phyloP scores from a whole-genome alignment of 2,113 vertebrate genomes.

The Gymnarchus niloticus region DNA sequence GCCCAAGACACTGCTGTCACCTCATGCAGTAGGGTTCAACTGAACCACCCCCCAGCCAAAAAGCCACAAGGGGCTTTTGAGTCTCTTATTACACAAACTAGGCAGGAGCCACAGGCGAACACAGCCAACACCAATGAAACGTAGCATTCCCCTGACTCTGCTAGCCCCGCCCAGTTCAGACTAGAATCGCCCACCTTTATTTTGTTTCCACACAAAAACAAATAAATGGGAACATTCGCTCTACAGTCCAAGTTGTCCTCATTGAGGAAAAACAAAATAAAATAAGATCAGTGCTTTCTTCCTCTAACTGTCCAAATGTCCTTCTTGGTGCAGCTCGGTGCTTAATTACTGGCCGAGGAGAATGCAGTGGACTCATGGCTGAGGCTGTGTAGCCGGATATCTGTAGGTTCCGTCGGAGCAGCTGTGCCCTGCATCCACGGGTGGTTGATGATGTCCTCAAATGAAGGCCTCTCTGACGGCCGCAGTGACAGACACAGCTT shows the following conservation, averaged over 20 bases:
- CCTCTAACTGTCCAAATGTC: slow-evolving; percentile 3
- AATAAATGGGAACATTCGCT: not conserved
- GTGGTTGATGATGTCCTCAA: slow-evolving; percentile 89
- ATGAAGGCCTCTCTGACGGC: slow-evolving; percentile 79
- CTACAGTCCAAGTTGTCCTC: slow-evolving; percentile 4
- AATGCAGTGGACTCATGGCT: slow-evolving; percentile 62
- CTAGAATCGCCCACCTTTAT: not conserved
- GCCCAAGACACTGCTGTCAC: not conserved
- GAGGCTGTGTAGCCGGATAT: slow-evolving; percentile 85
- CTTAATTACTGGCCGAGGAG: slow-evolving; percentile 51
- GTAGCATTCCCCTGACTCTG: not conserved
- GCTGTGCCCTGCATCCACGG: slow-evolving; percentile 80
- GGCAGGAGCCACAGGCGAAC: not conserved
- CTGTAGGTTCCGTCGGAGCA: slow-evolving; percentile 63
- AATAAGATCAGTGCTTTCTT: not conserved
- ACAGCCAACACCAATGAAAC: not conserved
- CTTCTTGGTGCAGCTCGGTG: not conserved
- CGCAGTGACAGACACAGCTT: slow-evolving; percentile 80
- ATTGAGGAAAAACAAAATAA: not conserved
- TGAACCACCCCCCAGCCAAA: not conserved
- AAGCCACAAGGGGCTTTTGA: not conserved
- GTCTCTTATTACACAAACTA: not conserved
- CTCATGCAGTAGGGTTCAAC: not conserved
- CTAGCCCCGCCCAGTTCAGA: not conserved
- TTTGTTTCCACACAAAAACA: slow-evolving; percentile 11